phyloP scores from a whole-genome alignment of 1,140 invertebrate genomes.

The Cotesia glomerata region DNA sequence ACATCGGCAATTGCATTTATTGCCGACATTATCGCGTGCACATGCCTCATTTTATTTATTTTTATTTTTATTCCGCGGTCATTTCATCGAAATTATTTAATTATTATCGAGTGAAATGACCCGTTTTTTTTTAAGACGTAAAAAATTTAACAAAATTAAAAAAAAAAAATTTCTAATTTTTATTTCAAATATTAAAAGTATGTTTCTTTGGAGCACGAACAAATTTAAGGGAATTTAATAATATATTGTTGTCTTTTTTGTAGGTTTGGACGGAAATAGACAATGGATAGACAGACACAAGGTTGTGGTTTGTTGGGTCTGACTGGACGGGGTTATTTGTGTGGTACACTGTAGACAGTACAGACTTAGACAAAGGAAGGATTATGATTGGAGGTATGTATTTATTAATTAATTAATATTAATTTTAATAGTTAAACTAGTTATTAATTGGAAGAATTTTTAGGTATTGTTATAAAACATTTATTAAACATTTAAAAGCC shows the following conservation, averaged over 20 bases:
- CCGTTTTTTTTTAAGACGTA: conserved; percentile 10
- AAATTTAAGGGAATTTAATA: not conserved
- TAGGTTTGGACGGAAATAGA: conserved; percentile 41
- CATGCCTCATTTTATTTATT: conserved; percentile 9
- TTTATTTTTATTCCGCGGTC: not conserved
- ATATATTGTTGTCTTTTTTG: conserved; percentile 30
- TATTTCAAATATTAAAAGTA: not conserved
- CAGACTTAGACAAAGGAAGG: conserved; percentile 68
- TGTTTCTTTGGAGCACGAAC: conserved; percentile 10
- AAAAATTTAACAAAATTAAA: conserved; percentile 1
- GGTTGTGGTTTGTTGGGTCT: conserved; percentile 31
- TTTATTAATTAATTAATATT: conserved; percentile 22
- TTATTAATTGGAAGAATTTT: conserved; percentile 2
- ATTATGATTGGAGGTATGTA: conserved; percentile 48
- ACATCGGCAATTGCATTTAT: conserved; percentile 9
- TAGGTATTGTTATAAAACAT: not conserved
- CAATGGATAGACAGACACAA: conserved; percentile 49
- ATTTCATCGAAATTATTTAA: conserved; percentile 9
- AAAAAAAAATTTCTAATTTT: conserved; percentile 16
- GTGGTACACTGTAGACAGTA: conserved; percentile 55
- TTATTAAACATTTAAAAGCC: not conserved
- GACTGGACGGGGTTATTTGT: conserved; percentile 40
- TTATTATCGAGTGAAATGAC: not conserved
- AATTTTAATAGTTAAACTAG: conserved; percentile 13
- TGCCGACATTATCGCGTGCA: not conserved